These are phyloP conservation scores for Acanthiza pusilla DNA, from an alignment of 2,797 vertebrate genomes.

Conservation along the genomic window DNA sequence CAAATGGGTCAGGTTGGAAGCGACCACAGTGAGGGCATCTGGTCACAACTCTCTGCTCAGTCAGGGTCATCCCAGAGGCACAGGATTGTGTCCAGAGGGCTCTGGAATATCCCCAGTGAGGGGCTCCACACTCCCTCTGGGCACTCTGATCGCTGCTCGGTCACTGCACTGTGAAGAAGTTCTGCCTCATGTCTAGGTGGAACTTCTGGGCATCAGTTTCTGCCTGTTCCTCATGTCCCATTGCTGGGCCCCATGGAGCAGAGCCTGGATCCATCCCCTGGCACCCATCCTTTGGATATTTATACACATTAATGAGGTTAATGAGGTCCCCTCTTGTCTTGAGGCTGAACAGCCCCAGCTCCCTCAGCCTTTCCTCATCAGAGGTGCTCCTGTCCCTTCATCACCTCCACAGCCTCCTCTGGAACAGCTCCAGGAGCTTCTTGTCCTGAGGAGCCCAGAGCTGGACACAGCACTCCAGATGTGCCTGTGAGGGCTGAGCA, in stretches of 20 bases:
- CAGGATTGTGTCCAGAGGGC: rapidly evolving
- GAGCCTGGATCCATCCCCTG: not conserved
- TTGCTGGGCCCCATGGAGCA: not conserved
- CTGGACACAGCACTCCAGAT: not conserved
- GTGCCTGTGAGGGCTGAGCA: not conserved
- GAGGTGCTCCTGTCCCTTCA: not conserved
- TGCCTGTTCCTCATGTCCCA: not conserved
- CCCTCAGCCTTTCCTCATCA: not conserved
- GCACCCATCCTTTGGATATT: too few species aligned
- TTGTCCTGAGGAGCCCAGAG: not conserved
- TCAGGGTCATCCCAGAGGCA: not conserved
- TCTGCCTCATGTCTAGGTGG: not conserved
- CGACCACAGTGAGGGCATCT: not conserved
- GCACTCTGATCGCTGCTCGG: not conserved
- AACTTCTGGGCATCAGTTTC: not conserved
- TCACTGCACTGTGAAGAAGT: not conserved
- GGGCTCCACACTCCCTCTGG: not conserved
- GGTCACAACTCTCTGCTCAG: not conserved
- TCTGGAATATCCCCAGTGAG: not conserved
- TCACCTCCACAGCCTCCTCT: not conserved
- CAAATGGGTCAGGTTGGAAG: not conserved
- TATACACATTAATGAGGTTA: not conserved
- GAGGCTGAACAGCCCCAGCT: not conserved
- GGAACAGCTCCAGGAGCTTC: not conserved
- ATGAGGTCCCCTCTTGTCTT: not conserved